phyloP scores from a whole-genome alignment of 2,888 invertebrate genomes.

The Coecobrya sp. region DNA sequence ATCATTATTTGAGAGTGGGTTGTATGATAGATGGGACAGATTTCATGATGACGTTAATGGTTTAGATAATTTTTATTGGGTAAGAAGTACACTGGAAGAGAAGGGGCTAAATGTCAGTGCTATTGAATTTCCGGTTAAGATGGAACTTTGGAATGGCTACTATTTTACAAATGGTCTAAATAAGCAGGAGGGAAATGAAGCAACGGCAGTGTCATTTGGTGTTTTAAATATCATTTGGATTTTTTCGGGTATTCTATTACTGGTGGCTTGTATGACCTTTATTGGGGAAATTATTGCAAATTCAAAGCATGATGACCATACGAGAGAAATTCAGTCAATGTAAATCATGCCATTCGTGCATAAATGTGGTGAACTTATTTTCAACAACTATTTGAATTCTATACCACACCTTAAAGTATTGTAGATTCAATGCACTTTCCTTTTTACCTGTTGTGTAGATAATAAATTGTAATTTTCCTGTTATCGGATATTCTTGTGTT shows the following conservation, averaged over 20 bases:
- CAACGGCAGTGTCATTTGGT: neutral
- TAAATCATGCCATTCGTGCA: too few relatives aligned
- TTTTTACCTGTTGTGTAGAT: too few relatives aligned
- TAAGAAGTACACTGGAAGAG: neutral
- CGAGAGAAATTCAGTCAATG: too few relatives aligned
- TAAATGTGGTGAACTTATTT: too few relatives aligned
- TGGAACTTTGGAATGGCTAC: neutral
- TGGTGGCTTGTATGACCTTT: neutral
- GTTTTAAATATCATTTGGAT: constrained; percentile 47
- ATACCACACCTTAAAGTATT: too few relatives aligned
- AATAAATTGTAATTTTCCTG: too few relatives aligned
- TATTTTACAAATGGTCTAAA: constrained; percentile 11
- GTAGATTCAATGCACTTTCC: too few relatives aligned
- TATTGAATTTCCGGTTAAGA: neutral
- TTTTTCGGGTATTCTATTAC: constrained; percentile 16
- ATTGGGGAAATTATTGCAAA: neutral
- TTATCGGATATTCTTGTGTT: too few relatives aligned
- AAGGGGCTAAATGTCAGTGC: neutral
- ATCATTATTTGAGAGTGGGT: constrained; percentile 43
- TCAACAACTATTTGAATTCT: too few relatives aligned
- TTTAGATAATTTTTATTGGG: constrained; percentile 17
- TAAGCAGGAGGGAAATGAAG: neutral
- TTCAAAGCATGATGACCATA: too few relatives aligned
- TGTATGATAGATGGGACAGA: constrained; percentile 53
- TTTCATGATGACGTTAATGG: constrained; percentile 25